Conservation (phyloP, 2,888 invertebrate species). For the Endotricha flammealis region DNA sequence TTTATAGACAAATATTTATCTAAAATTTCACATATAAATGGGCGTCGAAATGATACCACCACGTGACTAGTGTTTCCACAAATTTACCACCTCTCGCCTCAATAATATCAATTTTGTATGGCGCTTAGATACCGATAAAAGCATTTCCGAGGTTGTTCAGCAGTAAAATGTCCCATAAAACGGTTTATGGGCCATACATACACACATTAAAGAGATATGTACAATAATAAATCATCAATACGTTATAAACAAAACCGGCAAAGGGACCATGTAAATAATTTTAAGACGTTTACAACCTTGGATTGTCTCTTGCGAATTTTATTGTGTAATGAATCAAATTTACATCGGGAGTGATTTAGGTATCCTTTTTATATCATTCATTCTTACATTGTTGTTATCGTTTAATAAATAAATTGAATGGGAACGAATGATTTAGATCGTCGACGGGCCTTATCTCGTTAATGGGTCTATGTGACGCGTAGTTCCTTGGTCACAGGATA, state of each 20-base stretch:
- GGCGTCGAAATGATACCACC: conserved; percentile 19
- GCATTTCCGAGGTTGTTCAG: conserved; percentile 57
- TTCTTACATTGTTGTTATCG: conserved; percentile 50
- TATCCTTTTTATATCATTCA: conserved; percentile 40
- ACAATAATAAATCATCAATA: conserved; percentile 68
- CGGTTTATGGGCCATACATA: conserved; percentile 64
- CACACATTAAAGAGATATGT: conserved; percentile 68
- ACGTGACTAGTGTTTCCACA: conserved; percentile 21
- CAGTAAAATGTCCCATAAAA: conserved; percentile 68
- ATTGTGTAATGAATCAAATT: conserved; percentile 49
- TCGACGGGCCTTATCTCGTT: not conserved
- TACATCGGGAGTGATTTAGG: conserved; percentile 45
- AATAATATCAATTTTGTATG: conserved; percentile 45
- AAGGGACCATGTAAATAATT: conserved; percentile 63
- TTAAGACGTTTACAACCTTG: conserved; percentile 60
- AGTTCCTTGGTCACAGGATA: no score
- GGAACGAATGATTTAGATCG: conserved; percentile 31
- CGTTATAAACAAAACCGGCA: conserved; percentile 59
- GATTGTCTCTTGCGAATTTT: conserved; percentile 59
- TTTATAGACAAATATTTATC: not conserved
- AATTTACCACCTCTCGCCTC: conserved; percentile 33
- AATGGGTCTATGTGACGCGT: no score
- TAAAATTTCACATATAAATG: conserved; percentile 1
- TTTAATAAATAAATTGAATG: conserved; percentile 31
- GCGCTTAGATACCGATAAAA: conserved; percentile 68